phyloP scores from a whole-genome alignment of 2,888 invertebrate genomes.

The Brassicogethes aeneus region DNA sequence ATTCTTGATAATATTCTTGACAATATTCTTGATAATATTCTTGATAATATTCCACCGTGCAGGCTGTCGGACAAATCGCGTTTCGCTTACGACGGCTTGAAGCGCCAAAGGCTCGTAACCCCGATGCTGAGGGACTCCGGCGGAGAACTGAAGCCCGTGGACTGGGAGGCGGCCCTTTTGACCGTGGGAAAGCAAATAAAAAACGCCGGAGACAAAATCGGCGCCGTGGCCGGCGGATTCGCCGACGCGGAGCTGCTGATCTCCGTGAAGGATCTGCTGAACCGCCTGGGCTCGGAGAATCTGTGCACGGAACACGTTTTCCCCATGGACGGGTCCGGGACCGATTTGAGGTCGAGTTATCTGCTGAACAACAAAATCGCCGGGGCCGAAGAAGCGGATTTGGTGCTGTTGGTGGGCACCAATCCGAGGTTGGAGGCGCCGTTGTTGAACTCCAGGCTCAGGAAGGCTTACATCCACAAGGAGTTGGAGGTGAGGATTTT shows the following conservation, averaged over 20 bases:
- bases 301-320: constrained; percentile 88
- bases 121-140: constrained; percentile 80
- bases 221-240: constrained; percentile 82
- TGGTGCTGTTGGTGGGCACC: constrained; percentile 86
- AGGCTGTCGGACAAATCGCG: constrained; percentile 96
- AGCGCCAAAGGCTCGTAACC: constrained; percentile 85
- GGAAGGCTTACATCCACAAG: constrained; percentile 93
- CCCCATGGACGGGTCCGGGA: constrained; percentile 70
- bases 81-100: constrained; percentile 95
- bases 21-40: too few species aligned
- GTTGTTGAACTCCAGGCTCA: constrained; percentile 86
- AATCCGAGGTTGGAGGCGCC: constrained; percentile 98
- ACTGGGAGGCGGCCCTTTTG: constrained; percentile 94
- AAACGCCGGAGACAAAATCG: constrained; percentile 55
- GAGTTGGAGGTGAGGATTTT: constrained; percentile 63
- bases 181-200: constrained; percentile 60
- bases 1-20: too few species aligned
- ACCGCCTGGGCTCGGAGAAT: constrained; percentile 75
- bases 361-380: constrained; percentile 84
- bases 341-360: constrained; percentile 86
- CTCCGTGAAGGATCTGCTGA: constrained; percentile 86
- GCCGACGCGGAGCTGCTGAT: constrained; percentile 88
- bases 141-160: constrained; percentile 71
- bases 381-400: constrained; percentile 88
- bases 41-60: too few species aligned